These are phyloP conservation scores for Malacoraja senta DNA, from an alignment of 2,797 vertebrate species.

Conservation along the genomic window DNA sequence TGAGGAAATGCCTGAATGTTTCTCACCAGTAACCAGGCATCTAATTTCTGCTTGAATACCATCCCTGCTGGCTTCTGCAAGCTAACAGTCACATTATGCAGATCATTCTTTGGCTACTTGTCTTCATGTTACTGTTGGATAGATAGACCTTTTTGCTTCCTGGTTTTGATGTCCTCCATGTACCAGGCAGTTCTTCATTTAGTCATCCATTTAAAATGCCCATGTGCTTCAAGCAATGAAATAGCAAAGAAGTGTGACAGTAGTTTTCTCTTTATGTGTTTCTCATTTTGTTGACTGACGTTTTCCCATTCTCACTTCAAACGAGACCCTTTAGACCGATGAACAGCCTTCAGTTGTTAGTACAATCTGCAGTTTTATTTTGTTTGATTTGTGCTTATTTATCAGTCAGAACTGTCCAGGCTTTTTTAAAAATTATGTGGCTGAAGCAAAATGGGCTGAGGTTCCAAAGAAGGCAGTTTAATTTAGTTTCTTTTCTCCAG, in stretches of 20 bases:
- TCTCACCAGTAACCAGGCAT: background rate
- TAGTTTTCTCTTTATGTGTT: background rate
- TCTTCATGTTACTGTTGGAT: background rate
- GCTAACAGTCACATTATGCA: background rate
- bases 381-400: background rate
- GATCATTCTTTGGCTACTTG: background rate
- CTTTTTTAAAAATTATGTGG: too few relatives aligned
- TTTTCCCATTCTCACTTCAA: background rate
- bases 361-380: background rate
- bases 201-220: background rate
- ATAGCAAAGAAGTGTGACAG: too few relatives aligned
- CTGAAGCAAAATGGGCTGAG: too few relatives aligned
- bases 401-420: too few relatives aligned
- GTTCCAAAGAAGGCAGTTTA: too few relatives aligned
- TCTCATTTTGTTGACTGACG: background rate
- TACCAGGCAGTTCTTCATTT: background rate
- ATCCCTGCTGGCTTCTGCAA: background rate
- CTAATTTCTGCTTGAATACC: background rate
- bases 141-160: background rate
- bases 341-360: background rate
- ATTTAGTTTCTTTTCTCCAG: too few relatives aligned
- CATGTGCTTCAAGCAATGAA: background rate
- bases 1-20: background rate
- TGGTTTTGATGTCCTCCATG: background rate
- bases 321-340: background rate